Conservation (phyloP, 1,140 invertebrate species). For the Drepana arcuata region DNA sequence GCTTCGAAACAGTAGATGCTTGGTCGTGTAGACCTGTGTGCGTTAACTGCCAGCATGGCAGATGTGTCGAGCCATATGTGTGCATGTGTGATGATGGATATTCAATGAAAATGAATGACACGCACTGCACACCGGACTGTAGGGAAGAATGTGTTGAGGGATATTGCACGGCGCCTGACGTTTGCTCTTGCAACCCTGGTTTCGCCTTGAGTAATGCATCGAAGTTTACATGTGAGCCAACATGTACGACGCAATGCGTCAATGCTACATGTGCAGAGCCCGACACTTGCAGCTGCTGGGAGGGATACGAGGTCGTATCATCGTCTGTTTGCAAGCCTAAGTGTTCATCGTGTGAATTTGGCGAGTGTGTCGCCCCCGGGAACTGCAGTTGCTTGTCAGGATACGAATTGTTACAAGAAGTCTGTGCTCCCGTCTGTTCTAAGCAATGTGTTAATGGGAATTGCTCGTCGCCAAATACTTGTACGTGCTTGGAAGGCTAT, state of each 20-base stretch:
- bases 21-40: constrained; percentile 27
- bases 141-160: background rate
- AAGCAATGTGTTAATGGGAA: constrained; percentile 35
- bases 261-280: constrained; percentile 24
- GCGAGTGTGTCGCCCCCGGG: constrained; percentile 74
- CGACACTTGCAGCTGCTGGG: constrained; percentile 34
- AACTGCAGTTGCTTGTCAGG: constrained; percentile 68
- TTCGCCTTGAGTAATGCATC: background rate
- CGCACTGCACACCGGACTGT: background rate
- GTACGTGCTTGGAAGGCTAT: constrained; percentile 26
- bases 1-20: constrained; percentile 53
- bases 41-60: constrained; percentile 65
- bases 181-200: background rate
- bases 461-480: constrained; percentile 20
- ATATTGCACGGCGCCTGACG: background rate
- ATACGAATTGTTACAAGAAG: constrained; percentile 17
- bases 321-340: constrained; percentile 14
- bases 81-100: constrained; percentile 50
- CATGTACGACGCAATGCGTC: constrained; percentile 11
- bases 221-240: constrained; percentile 21
- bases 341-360: constrained; percentile 59
- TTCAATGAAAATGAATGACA: constrained; percentile 11
- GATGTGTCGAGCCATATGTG: constrained; percentile 65
- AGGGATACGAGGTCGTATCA: constrained; percentile 37
- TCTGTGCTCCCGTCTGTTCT: constrained; percentile 33